Evolutionary conservation across 2,888 invertebrate genomes (phyloP), one percentile per base, ranked within the genome.

Genomic region (Drosophila neotestacea): DNA sequence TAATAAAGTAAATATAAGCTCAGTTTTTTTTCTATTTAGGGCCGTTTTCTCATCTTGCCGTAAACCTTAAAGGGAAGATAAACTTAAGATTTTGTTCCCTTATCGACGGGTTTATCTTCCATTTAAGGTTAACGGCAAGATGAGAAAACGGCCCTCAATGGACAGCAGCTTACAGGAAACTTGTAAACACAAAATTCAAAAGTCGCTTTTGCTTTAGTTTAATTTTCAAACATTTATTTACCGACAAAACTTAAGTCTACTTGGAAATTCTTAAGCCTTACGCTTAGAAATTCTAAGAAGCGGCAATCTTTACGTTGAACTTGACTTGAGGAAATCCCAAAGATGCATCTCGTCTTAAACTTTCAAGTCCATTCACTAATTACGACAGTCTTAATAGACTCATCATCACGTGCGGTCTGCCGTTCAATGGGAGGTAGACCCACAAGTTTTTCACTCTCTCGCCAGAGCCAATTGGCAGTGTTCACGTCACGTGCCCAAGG

Each of bases 401-500:
- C 51, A 61, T 55, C 36, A 30, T 62, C 62, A 39, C 16, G 36
- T 22, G 44, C 30, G 3, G n/a, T 5, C 6, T 66, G 46, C 10
- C 55, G 41, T 16, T 76, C 79, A 1, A 69, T 66, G 11, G 84
- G 79, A 4, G 85, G 81, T 27, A 91, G 59, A 4, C 91, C 90
- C 50, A 92, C 92, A 59, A 91, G 69, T 58, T 87, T 90, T 66
- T 92, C 92, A 63, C 93, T 93, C 39, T 89, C 92, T 1, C 94
- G 93, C 96, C 96, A 96, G 9, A 96, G 91, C 91, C 94, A 94
- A 36, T 93, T 92, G 2, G 95, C 95, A 56, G 93, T 90, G 50
- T 94, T 93, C 7, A 92, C 92, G 79, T 95, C 93, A 52, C 91
- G 93, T 4, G 95, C 95, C 68, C 93, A 93, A n/a, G 91, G 90